These are phyloP conservation scores for Mimas tiliae DNA, from an alignment of 2,888 invertebrate species.

Conservation along the genomic window DNA sequence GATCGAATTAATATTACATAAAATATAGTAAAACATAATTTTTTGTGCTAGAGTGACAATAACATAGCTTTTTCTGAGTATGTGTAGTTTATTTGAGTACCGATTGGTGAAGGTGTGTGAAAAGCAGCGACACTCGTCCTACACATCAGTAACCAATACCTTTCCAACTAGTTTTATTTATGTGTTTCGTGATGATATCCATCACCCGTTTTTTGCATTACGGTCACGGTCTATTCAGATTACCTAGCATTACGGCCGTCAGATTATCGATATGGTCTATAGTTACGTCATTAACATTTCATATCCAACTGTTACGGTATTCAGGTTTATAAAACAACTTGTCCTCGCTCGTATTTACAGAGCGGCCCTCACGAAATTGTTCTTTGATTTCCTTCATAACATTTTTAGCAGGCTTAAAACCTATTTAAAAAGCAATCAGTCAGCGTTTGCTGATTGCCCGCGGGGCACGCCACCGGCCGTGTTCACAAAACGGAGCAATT, in stretches of 20 bases:
- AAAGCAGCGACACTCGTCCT: too few relatives aligned
- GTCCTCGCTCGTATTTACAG: conserved; percentile 63
- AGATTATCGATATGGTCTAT: neutral
- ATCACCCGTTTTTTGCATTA: conserved; percentile 2
- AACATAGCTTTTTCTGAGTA: too few relatives aligned
- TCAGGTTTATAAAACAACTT: conserved; percentile 61
- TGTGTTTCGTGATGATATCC: neutral
- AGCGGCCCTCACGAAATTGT: conserved; percentile 62
- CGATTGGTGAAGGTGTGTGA: too few relatives aligned
- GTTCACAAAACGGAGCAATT: conserved; percentile 85
- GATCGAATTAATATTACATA: too few relatives aligned
- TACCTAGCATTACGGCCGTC: neutral
- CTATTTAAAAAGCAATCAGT: conserved; percentile 85
- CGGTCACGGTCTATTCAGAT: conserved; percentile 1
- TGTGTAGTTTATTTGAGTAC: too few relatives aligned
- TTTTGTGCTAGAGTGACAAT: too few relatives aligned
- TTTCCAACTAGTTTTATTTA: too few relatives aligned
- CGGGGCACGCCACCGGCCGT: conserved; percentile 80
- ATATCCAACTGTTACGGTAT: conserved; percentile 51
- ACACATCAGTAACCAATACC: too few relatives aligned
- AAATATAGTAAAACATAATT: too few relatives aligned
- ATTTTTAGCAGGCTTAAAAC: conserved; percentile 83
- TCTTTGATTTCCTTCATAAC: conserved; percentile 76
- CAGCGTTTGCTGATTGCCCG: conserved; percentile 81
- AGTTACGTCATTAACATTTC: conserved; percentile 17